Evolutionary conservation across 2,888 invertebrate species (phyloP), one percentile per base, ranked within the genome.

Genomic region (Aromia moschata): DNA sequence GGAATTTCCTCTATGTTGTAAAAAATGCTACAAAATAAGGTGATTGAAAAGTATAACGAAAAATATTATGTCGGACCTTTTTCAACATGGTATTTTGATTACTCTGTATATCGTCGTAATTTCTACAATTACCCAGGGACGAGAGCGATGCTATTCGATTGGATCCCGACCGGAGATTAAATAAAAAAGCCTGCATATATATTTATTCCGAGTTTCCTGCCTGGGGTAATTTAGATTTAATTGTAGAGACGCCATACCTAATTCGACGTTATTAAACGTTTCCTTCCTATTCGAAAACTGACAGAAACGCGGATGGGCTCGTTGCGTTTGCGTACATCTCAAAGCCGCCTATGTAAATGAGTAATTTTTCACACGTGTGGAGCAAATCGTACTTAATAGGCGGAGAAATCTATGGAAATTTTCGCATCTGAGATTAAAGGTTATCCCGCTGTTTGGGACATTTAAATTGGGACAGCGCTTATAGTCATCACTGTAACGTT

Each of bases 191-290:
- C 44, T 51, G n/a, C n/a, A 45, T 16, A 45, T 43, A 57, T 43
- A 57, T 61, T 44, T 55, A 57, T 57, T 61, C 41, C 44, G 47
- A 53, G 55, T 61, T 61, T 61, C 61, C 61, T 61, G 61, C 47
- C 47, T 11, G 33, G 40, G 54, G 54, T 43, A 53, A 43, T 58
- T 49, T 37, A 54, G 16, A 47, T 47, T 47, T 58, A 54, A 58
- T 54, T 58, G 43, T 43, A 18, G 47, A 53, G 43, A 56, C 40
- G 52, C 41, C 53, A 43, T 25, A 25, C 36, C 14, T 58, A 58
- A 58, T 58, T 58, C 53, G 46, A 41, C 38, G 47, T 58, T 58
- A 58, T 58, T 58, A 54, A 52, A 43, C 47, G 44, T 58, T 58
- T 58, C 58, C 58, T 58, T 58, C 47, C 53, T 49, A 45, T 58